phyloP scores from a whole-genome alignment of 2,888 invertebrate species.

The Lagria hirta region DNA sequence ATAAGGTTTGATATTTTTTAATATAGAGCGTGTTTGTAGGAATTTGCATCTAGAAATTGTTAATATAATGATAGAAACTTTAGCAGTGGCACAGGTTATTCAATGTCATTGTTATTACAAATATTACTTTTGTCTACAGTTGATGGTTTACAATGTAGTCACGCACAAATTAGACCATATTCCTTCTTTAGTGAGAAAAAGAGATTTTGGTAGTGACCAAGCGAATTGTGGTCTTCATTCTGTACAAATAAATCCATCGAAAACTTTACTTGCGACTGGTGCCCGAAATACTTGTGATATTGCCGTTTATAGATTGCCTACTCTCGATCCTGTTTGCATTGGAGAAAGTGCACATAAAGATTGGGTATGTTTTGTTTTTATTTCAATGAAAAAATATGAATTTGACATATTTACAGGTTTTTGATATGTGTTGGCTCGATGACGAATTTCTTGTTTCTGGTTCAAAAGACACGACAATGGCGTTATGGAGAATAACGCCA shows the following conservation, averaged over 20 bases:
- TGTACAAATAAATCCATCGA: conserved; percentile 90
- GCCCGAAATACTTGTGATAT: conserved; percentile 91
- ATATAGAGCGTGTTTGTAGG: background rate
- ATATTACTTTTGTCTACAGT: conserved; percentile 53
- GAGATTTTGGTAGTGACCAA: conserved; percentile 59
- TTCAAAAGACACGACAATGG: conserved; percentile 87
- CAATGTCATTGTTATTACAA: no score
- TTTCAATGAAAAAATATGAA: conserved; percentile 14
- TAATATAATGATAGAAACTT: background rate
- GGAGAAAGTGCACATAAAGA: conserved; percentile 90
- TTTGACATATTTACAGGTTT: conserved; percentile 54
- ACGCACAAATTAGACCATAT: conserved; percentile 86
- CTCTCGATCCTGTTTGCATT: conserved; percentile 90
- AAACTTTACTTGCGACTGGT: conserved; percentile 86
- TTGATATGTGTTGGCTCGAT: conserved; percentile 95
- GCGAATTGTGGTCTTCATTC: conserved; percentile 90
- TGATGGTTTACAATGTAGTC: conserved; percentile 90
- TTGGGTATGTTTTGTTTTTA: conserved; percentile 65
- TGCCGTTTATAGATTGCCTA: conserved; percentile 88
- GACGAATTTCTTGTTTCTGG: conserved; percentile 94
- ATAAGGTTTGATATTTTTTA: conserved; percentile 77
- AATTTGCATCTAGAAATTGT: no score
- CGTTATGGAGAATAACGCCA: conserved; percentile 79
- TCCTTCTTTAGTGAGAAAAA: conserved; percentile 75
- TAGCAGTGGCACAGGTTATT: no score